phyloP scores from a whole-genome alignment of 2,797 vertebrate genomes.

The Rallus crepitans region DNA sequence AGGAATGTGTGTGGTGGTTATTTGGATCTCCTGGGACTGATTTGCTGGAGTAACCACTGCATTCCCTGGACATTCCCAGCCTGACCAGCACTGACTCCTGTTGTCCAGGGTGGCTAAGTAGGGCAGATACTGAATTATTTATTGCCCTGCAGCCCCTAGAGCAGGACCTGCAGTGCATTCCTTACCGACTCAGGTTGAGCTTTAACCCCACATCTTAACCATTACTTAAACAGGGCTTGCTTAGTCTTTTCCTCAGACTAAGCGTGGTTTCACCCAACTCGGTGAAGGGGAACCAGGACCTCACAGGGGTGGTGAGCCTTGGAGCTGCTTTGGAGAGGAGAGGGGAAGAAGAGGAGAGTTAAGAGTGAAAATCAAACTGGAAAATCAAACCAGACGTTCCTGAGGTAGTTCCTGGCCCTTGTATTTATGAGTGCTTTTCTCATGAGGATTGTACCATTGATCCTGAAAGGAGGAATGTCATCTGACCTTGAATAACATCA shows the following conservation, averaged over 20 bases:
- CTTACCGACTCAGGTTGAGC: not conserved
- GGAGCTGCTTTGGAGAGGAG: not conserved
- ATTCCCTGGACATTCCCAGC: not conserved
- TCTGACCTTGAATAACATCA: not conserved
- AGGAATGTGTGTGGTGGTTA: not conserved
- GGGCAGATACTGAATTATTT: not conserved
- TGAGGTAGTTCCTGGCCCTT: not conserved
- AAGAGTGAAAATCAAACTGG: not conserved
- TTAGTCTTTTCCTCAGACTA: not conserved
- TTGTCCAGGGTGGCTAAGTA: not conserved
- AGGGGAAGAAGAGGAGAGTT: not conserved
- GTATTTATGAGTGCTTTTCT: not conserved
- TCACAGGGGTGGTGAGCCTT: not conserved
- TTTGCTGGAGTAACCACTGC: not conserved
- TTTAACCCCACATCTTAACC: not conserved
- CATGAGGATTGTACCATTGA: not conserved
- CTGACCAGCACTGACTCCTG: not conserved
- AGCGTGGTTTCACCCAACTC: not conserved
- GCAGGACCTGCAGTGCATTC: not conserved
- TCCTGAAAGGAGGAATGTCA: not conserved
- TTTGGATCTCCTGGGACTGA: not conserved
- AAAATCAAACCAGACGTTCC: not conserved
- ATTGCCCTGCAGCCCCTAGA: not conserved
- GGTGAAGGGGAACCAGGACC: not conserved
- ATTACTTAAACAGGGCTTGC: not conserved